Evolutionary conservation across 2,797 vertebrate genomes (phyloP).

Genomic region (Nyctibius grandis): DNA sequence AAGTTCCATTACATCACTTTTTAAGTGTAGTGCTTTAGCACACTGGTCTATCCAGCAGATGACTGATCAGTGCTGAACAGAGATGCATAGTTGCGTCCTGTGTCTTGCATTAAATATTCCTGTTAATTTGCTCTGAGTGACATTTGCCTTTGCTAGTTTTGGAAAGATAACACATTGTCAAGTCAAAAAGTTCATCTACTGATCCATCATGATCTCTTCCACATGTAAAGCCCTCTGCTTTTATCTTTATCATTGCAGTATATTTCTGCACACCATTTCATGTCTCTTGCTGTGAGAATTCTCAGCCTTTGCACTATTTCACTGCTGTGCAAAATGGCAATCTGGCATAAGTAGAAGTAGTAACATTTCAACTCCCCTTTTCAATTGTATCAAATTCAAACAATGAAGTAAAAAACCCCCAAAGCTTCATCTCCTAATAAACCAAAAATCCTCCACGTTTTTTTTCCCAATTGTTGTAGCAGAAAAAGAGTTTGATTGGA

Average conservation of each 20-base stretch:
- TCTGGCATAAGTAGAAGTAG: not conserved
- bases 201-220: not conserved
- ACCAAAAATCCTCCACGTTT: not conserved
- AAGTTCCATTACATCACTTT: not conserved
- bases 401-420: not conserved
- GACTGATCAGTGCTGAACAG: not conserved
- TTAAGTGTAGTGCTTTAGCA: not conserved
- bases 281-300: not conserved
- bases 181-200: not conserved
- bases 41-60: not conserved
- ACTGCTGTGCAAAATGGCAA: not conserved
- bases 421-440: not conserved
- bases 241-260: not conserved
- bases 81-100: not conserved
- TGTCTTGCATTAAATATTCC: not conserved
- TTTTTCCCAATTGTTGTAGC: not conserved
- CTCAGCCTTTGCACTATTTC: not conserved
- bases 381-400: not conserved
- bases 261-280: not conserved
- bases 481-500: not conserved
- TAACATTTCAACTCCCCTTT: not conserved
- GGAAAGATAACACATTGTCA: not conserved
- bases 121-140: not conserved
- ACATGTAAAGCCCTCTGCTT: not conserved
- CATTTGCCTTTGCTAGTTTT: slow-evolving; percentile 10